Percentiles rank a stretch among this genome's conserved stretches.
These are phyloP conservation scores for Drosophila cracens DNA, from an alignment of 2,888 invertebrate species.

Conservation along the genomic window DNA sequence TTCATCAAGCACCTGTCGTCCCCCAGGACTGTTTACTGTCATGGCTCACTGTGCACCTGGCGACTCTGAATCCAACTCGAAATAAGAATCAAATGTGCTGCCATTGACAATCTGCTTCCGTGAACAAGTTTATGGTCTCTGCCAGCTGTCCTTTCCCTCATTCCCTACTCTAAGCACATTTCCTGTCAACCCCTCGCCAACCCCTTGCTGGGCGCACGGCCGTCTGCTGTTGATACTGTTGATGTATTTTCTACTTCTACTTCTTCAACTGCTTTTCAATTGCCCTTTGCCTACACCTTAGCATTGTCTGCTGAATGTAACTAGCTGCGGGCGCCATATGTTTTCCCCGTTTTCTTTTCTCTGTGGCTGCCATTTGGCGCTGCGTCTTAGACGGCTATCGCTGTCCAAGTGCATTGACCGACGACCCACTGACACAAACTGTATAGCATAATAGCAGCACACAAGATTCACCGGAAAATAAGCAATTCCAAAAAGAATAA, in stretches of 20 bases:
- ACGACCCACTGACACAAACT: slow-evolving; percentile 60
- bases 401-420: slow-evolving; percentile 65
- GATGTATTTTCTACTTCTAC: slow-evolving; percentile 33
- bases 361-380: slow-evolving; percentile 37
- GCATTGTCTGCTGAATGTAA: slow-evolving; percentile 64
- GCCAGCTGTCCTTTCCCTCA: slow-evolving; percentile 15
- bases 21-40: slow-evolving; percentile 23
- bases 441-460: slow-evolving; percentile 5
- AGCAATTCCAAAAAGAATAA: slow-evolving; percentile 13
- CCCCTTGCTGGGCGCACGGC: slow-evolving; percentile 8
- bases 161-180: slow-evolving; percentile 12
- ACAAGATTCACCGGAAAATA: not conserved
- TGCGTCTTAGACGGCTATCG: slow-evolving; percentile 41
- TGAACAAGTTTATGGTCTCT: slow-evolving; percentile 49
- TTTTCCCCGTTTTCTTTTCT: slow-evolving; percentile 52
- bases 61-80: slow-evolving; percentile 62
- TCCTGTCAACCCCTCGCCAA: not conserved
- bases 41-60: slow-evolving; percentile 10
- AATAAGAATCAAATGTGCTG: slow-evolving; percentile 62
- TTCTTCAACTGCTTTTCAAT: slow-evolving; percentile 40
- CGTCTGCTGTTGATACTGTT: slow-evolving; percentile 35
- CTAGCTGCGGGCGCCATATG: slow-evolving; percentile 69
- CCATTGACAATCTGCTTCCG: slow-evolving; percentile 76
- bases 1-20: slow-evolving; percentile 25
- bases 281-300: slow-evolving; percentile 32